Evolutionary conservation across 2,888 invertebrate species (phyloP).

Genomic region (Anarsia innoxiella): DNA sequence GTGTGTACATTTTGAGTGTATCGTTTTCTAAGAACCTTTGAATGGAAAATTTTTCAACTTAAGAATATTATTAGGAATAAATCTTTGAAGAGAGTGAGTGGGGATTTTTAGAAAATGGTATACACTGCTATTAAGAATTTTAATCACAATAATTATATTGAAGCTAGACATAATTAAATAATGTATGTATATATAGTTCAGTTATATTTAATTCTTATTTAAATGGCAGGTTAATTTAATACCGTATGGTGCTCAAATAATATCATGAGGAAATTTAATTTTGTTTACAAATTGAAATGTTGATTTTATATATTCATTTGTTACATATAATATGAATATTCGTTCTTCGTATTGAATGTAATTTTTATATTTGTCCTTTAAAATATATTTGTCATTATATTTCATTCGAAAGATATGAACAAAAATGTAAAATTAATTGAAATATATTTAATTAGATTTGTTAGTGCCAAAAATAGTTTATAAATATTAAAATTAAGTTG

Average conservation of each 20-base stretch:
- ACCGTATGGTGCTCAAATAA: constrained; percentile 47
- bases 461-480: constrained; percentile 72
- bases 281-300: constrained; percentile 9
- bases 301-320: too few relatives aligned
- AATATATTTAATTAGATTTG: constrained; percentile 61
- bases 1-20: constrained; percentile 15
- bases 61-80: constrained; percentile 9
- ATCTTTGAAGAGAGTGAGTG: constrained; percentile 8
- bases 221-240: constrained; percentile 10
- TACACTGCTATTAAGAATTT: constrained; percentile 10
- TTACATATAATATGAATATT: not conserved
- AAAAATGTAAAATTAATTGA: constrained; percentile 39
- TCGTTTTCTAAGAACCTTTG: constrained; percentile 16
- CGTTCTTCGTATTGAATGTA: not conserved
- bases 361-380: constrained; percentile 11
- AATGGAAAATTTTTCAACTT: constrained; percentile 9
- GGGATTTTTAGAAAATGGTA: constrained; percentile 16
- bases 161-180: constrained; percentile 1
- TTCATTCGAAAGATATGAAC: constrained; percentile 33
- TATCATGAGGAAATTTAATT: constrained; percentile 31
- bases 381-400: constrained; percentile 28
- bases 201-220: constrained; percentile 6
- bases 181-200: not conserved
- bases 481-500: constrained; percentile 64
- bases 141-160: constrained; percentile 8